phyloP scores from a whole-genome alignment of 2,888 invertebrate species.

The Linnaemya vulpina region DNA sequence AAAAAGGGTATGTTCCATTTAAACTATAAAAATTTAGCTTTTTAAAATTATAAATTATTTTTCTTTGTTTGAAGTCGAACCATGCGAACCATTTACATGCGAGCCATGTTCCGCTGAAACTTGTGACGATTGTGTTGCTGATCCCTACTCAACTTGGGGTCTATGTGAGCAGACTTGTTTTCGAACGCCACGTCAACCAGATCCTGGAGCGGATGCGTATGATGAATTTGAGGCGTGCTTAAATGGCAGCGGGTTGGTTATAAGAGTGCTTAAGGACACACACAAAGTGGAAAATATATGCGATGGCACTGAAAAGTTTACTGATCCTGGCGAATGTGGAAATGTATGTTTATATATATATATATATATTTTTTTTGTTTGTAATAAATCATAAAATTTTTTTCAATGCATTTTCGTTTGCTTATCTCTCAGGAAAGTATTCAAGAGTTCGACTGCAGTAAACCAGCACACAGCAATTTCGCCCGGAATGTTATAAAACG shows the following conservation, averaged over 20 bases:
- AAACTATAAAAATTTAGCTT: background rate
- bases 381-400: background rate
- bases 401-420: background rate
- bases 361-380: background rate
- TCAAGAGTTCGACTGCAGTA: conserved; percentile 38
- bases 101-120: conserved; percentile 52
- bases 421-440: conserved; percentile 57
- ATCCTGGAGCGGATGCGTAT: conserved; percentile 80
- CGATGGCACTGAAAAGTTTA: conserved; percentile 75
- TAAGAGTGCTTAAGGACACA: conserved; percentile 81
- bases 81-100: conserved; percentile 68
- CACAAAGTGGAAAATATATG: conserved; percentile 79
- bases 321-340: conserved; percentile 71
- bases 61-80: background rate
- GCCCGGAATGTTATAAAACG: conserved; percentile 76
- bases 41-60: background rate
- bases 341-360: conserved; percentile 64
- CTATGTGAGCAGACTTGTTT: conserved; percentile 74
- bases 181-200: conserved; percentile 74
- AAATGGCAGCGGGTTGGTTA: conserved; percentile 81
- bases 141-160: conserved; percentile 74
- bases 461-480: conserved; percentile 71
- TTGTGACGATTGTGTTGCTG: conserved; percentile 63
- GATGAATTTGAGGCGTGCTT: conserved; percentile 82
- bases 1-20: conserved; percentile 76